Evolutionary conservation across 2,113 vertebrate genomes (phyloP).

Genomic region (Nestor notabilis): DNA sequence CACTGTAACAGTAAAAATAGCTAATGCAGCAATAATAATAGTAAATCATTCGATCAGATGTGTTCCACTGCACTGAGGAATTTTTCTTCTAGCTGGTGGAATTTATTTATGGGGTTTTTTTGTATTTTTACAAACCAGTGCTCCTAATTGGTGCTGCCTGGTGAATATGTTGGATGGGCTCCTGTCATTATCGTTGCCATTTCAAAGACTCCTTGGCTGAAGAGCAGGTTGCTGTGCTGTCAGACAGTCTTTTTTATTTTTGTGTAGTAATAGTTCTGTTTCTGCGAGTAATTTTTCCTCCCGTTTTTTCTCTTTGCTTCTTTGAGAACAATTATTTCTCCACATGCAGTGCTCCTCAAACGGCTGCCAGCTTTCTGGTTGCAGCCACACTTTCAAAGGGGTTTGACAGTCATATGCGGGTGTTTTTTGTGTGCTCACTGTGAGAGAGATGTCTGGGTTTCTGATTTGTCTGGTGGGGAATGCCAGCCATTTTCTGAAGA

Average conservation of each 20-base stretch:
- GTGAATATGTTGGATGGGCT: not conserved
- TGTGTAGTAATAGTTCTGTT: not conserved
- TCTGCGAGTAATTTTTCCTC: not conserved
- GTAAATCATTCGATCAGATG: not conserved
- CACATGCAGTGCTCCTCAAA: not conserved
- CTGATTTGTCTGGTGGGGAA: not conserved
- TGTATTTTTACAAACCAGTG: accelerated
- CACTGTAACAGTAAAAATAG: not conserved
- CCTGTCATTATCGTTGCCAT: accelerated
- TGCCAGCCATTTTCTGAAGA: not conserved
- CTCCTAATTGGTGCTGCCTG: not conserved
- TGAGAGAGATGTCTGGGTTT: not conserved
- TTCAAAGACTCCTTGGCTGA: not conserved
- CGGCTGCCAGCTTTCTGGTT: not conserved
- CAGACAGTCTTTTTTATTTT: not conserved
- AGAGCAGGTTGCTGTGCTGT: not conserved
- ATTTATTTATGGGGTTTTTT: not conserved
- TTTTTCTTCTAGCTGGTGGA: not conserved
- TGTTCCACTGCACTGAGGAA: not conserved
- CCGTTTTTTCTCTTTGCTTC: not conserved
- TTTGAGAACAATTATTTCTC: not conserved
- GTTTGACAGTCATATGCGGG: not conserved
- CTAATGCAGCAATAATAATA: not conserved
- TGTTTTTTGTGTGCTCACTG: not conserved
- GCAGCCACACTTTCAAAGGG: not conserved